A percentile compares a stretch with the other conserved stretches of the same genome.
phyloP scores from a whole-genome alignment of 2,113 vertebrate species.

The Cyanocitta stelleri region DNA sequence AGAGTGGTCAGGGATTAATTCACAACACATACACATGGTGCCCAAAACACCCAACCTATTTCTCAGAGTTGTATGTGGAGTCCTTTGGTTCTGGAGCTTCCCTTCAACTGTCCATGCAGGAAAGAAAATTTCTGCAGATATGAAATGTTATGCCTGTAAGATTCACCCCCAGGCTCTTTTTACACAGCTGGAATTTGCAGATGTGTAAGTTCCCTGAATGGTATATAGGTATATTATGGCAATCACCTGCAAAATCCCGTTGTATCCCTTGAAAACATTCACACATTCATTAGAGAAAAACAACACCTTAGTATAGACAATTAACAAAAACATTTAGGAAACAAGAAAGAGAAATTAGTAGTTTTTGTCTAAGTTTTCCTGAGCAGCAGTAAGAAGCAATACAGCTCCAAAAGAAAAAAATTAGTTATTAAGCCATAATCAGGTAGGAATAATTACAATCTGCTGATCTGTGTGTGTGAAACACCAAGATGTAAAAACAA shows the following conservation, averaged over 20 bases:
- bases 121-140: background rate
- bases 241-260: background rate
- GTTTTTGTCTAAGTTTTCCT: background rate
- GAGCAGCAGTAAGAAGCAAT: background rate
- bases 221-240: background rate
- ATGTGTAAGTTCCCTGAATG: background rate
- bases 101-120: background rate
- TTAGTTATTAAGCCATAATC: background rate
- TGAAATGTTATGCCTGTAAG: background rate
- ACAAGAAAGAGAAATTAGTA: background rate
- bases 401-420: background rate
- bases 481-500: background rate
- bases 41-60: background rate
- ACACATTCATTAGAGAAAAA: background rate
- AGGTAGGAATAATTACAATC: background rate
- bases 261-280: background rate
- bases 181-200: background rate
- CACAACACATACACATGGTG: fast-evolving
- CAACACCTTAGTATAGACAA: background rate
- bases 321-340: background rate
- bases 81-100: background rate
- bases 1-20: background rate
- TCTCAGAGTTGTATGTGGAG: background rate
- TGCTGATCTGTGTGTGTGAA: background rate
- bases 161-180: background rate